Percentiles rank a stretch among this genome's conserved stretches.
Conservation (phyloP, 2,113 vertebrate genomes). For the Gymnocephalus cernua region DNA sequence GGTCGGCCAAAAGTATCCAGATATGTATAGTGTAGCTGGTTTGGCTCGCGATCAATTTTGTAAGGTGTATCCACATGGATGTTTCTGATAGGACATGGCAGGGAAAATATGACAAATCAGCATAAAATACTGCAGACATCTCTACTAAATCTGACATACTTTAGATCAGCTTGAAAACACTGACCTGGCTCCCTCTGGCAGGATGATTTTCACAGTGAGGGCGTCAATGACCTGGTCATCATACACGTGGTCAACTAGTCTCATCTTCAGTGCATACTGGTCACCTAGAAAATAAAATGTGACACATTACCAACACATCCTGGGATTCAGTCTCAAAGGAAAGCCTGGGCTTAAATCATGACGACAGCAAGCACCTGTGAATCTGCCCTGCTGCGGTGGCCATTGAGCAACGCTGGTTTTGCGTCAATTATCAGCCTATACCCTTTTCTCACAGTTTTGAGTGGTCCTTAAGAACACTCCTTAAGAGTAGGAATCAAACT, state of each 20-base stretch:
- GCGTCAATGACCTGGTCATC: constrained; percentile 97
- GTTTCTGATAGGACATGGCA: constrained; percentile 82
- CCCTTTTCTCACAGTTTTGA: not conserved
- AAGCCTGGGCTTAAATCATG: not conserved
- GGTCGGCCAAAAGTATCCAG: constrained; percentile 97
- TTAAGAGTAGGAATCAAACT: not conserved
- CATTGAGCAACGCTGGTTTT: not conserved
- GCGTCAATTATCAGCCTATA: not conserved
- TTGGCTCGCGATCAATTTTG: constrained; percentile 87
- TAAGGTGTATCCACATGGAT: constrained; percentile 96
- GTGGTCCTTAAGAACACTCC: not conserved
- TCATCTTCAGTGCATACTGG: constrained; percentile 97
- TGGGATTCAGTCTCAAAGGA: not conserved
- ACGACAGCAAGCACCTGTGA: no score
- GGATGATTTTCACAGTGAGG: constrained; percentile 94
- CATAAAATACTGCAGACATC: not conserved
- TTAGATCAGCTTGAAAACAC: constrained; percentile 51
- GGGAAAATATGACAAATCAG: constrained; percentile 8
- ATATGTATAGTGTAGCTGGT: constrained; percentile 97
- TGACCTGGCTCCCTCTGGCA: constrained; percentile 98
- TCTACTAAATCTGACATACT: not conserved
- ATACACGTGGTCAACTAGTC: constrained; percentile 96
- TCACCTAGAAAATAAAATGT: constrained; percentile 85
- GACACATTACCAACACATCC: not conserved
- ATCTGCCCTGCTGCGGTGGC: not conserved